These are phyloP conservation scores for Melanargia galathea DNA, from an alignment of 2,888 invertebrate species.

Conservation along the genomic window DNA sequence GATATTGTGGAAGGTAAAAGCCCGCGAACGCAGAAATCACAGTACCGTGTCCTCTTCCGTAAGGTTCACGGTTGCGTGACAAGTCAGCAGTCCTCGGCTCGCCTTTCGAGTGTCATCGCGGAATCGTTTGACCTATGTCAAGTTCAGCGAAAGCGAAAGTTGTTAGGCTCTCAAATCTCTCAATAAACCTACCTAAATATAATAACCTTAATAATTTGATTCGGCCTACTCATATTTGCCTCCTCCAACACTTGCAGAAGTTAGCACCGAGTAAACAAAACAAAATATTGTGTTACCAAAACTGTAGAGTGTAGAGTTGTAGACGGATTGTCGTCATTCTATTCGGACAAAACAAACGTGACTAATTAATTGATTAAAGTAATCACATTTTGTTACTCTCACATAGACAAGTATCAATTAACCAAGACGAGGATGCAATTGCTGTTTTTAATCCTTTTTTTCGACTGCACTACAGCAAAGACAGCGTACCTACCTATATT, in stretches of 20 bases:
- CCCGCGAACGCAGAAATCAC: conserved; percentile 43
- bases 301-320: conserved; percentile 5
- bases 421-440: conserved; percentile 3
- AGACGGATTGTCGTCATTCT: conserved; percentile 16
- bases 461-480: too few species aligned
- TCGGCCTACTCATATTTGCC: conserved; percentile 17
- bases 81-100: conserved; percentile 51
- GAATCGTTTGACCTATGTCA: conserved; percentile 59
- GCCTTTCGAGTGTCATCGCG: conserved; percentile 50
- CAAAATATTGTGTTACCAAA: conserved; percentile 6
- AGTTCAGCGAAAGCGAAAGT: conserved; percentile 73
- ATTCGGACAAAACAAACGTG: conserved; percentile 15
- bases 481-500: too few species aligned
- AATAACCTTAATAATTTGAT: conserved; percentile 26
- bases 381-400: not conserved
- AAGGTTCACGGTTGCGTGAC: conserved; percentile 51
- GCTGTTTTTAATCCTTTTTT: not conserved
- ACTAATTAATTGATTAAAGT: not conserved
- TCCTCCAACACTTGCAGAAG: not conserved
- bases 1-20: conserved; percentile 60
- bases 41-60: conserved; percentile 28
- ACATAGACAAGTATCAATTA: not conserved
- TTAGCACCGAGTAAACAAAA: conserved; percentile 13
- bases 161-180: conserved; percentile 43
- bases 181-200: not conserved